phyloP scores from a whole-genome alignment of 2,888 invertebrate genomes.

The Odontomyia ornata region DNA sequence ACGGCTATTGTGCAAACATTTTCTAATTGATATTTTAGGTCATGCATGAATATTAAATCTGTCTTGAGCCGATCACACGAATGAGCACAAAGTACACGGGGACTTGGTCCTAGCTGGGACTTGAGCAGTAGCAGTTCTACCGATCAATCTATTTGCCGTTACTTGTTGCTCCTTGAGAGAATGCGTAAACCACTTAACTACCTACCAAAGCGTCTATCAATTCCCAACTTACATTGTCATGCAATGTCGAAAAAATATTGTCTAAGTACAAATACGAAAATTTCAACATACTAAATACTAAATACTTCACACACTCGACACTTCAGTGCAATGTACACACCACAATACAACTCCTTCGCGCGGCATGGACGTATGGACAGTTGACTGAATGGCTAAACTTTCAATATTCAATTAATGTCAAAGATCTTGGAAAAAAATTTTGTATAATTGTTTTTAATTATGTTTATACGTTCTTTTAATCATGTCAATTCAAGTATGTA shows the following conservation, averaged over 20 bases:
- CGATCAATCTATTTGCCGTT: no score
- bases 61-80: no score
- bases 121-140: no score
- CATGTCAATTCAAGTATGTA: constrained; percentile 33
- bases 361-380: background rate
- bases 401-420: constrained; percentile 33
- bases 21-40: no score
- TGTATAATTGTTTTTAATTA: constrained; percentile 35
- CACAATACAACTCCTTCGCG: background rate
- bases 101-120: no score
- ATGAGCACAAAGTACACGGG: no score
- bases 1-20: no score
- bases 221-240: constrained; percentile 1
- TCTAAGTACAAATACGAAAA: constrained; percentile 2
- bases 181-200: background rate
- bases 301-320: background rate
- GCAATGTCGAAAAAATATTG: constrained; percentile 3
- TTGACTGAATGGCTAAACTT: constrained; percentile 15
- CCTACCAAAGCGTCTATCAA: constrained; percentile 10
- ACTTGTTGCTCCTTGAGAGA: background rate
- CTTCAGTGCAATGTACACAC: background rate
- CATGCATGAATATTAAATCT: no score
- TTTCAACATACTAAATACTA: background rate
- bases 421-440: constrained; percentile 14
- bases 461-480: constrained; percentile 31